Evolutionary conservation across 1,140 invertebrate genomes (phyloP), one percentile per base, ranked within the genome.

Genomic region (Brachionus manjavacas): DNA sequence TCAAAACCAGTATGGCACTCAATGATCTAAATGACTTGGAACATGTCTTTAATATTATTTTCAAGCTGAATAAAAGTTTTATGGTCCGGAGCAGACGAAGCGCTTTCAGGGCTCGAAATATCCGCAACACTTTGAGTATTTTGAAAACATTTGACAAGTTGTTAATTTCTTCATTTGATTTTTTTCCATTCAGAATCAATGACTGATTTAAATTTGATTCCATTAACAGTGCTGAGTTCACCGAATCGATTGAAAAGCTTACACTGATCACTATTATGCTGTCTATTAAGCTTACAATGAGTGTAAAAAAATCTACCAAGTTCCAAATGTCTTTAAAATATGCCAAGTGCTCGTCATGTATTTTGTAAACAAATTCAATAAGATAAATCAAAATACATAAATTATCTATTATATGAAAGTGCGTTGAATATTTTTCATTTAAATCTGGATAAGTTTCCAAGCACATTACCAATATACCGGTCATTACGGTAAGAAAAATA

Each of bases 31-130:
- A 84, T 12, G 87, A 88, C 55, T 87, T 86, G 28, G 87, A 81
- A 68, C 87, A 85, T 4, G 88, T 88, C 4, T 86, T 86, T 6
- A 88, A 78, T 20, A 88, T 87, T 25, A 88, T 86, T 85, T 88
- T 87, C 20, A 88, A 85, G 80, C 86, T 87, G 9, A 85, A 85
- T 20, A 88, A 43, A 39, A 88, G 86, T 68, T 87, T 86, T 43
- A 88, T 86, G n/a, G 87, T 85, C 41, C 87, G 79, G 6, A 88
- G 83, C 23, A 87, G 85, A 76, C 87, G 84, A 14, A 88, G 76
- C 25, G 86, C 86, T 72, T 87, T 85, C 11, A 88, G 60, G 20
- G 85, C 84, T 14, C 81, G n/a, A 3, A 85, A 60, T 66, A 66
- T 70, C 55, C 86, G 86, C 60, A 88, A 87, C 11, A 85, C 80